A percentile compares a stretch with the other conserved stretches of the same genome.
Conservation (phyloP, 2,888 invertebrate species). For the Arctia plantaginis region DNA sequence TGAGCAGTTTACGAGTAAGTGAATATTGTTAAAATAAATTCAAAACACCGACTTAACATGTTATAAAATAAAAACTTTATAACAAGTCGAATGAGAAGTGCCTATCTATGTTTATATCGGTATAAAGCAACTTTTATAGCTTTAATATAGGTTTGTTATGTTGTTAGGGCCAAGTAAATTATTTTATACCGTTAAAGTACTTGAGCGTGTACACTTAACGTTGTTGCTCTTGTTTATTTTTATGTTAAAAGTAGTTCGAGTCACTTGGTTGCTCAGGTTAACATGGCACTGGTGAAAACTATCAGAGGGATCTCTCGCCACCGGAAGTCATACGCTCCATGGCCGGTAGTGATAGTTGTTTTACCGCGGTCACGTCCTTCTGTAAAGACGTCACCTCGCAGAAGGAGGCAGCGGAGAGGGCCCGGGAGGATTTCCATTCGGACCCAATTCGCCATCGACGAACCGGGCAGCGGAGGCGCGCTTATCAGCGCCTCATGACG, state of each 20-base stretch:
- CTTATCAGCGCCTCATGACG: too few relatives aligned
- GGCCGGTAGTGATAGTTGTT: too few relatives aligned
- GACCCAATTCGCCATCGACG: too few relatives aligned
- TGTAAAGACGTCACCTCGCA: too few relatives aligned
- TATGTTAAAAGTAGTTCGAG: not conserved
- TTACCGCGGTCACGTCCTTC: too few relatives aligned
- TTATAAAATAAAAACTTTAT: slow-evolving; percentile 52
- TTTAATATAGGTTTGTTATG: slow-evolving; percentile 45
- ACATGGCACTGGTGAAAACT: not conserved
- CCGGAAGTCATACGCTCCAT: too few relatives aligned
- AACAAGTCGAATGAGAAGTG: slow-evolving; percentile 45
- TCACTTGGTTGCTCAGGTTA: not conserved
- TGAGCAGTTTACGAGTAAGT: not conserved
- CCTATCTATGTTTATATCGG: slow-evolving; percentile 49
- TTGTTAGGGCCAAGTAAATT: slow-evolving; percentile 35
- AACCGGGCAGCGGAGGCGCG: too few relatives aligned
- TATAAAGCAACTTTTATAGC: slow-evolving; percentile 48
- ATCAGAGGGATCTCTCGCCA: not conserved
- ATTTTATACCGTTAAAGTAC: slow-evolving; percentile 21
- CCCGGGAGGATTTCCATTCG: too few relatives aligned
- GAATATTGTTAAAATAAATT: slow-evolving; percentile 35
- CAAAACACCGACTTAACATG: slow-evolving; percentile 47
- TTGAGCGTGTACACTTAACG: slow-evolving; percentile 10
- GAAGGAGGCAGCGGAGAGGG: too few relatives aligned
- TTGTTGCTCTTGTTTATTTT: slow-evolving; percentile 18